Conservation (phyloP, 2,888 invertebrate species). For the Synanthedon formicaeformis region DNA sequence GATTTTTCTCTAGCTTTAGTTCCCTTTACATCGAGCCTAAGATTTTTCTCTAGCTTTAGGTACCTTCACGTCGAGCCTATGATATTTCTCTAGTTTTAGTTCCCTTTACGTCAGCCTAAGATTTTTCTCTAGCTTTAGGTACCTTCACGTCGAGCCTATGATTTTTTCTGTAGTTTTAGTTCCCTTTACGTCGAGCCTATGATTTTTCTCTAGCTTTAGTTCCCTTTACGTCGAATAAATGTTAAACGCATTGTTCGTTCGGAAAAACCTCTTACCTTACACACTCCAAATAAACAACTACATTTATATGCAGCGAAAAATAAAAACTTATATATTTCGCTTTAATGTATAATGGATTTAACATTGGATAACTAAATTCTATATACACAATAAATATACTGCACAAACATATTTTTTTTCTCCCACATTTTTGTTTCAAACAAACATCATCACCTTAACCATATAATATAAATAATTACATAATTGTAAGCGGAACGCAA, state of each 20-base stretch:
- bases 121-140: too few relatives aligned
- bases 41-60: too few relatives aligned
- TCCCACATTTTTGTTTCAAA: slow-evolving; percentile 18
- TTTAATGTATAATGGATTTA: slow-evolving; percentile 59
- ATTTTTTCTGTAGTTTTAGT: too few relatives aligned
- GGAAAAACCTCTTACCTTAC: slow-evolving; percentile 29
- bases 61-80: too few relatives aligned
- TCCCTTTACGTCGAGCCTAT: too few relatives aligned
- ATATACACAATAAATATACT: slow-evolving; percentile 52
- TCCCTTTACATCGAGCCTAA: too few relatives aligned
- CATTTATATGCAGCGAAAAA: slow-evolving; percentile 34
- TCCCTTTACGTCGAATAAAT: too few relatives aligned
- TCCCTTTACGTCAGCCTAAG: too few relatives aligned
- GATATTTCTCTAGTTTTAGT: too few relatives aligned
- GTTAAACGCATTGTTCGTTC: slow-evolving; percentile 19
- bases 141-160: too few relatives aligned
- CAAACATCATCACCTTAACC: slow-evolving; percentile 18
- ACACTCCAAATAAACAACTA: slow-evolving; percentile 28
- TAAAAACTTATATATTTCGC: slow-evolving; percentile 29
- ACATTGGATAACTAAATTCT: slow-evolving; percentile 61
- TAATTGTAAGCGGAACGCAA: slow-evolving; percentile 27
- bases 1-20: too few relatives aligned
- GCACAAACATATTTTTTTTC: slow-evolving; percentile 24
- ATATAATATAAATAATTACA: slow-evolving; percentile 12
- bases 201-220: too few relatives aligned